These are phyloP conservation scores for Drosophila lacteicornis DNA, from an alignment of 1,140 invertebrate species.

Conservation along the genomic window DNA sequence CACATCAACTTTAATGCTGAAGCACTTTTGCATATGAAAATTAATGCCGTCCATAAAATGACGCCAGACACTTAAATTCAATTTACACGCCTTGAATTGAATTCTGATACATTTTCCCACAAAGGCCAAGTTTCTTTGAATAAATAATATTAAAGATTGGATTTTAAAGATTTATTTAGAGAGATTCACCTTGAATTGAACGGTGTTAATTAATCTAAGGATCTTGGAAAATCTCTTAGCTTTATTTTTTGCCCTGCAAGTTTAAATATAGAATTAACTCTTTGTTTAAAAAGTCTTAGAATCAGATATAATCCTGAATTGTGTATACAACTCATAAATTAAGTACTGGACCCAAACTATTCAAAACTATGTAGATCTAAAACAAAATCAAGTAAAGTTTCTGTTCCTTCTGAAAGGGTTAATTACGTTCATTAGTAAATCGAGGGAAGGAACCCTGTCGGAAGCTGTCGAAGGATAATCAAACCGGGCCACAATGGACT, in stretches of 20 bases:
- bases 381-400: neutral
- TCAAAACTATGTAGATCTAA: neutral
- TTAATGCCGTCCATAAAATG: constrained; percentile 38
- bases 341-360: too few relatives aligned
- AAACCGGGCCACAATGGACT: constrained; percentile 62
- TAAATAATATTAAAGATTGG: neutral
- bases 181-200: neutral
- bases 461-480: constrained; percentile 48
- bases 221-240: neutral
- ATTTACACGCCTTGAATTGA: constrained; percentile 10
- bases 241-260: neutral
- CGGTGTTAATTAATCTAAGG: neutral
- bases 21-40: constrained; percentile 53
- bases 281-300: too few relatives aligned
- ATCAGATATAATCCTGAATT: too few relatives aligned
- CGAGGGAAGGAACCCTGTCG: constrained; percentile 1
- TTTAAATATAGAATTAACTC: too few relatives aligned
- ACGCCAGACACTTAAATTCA: constrained; percentile 19
- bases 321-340: too few relatives aligned
- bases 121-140: neutral
- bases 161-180: neutral
- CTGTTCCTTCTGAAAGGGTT: constrained; percentile 18
- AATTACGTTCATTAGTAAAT: constrained; percentile 50
- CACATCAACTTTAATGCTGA: constrained; percentile 58
- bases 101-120: neutral